Percentiles rank a stretch among this genome's conserved stretches.
Conservation (phyloP, 2,888 invertebrate genomes). For the Teinopalpus imperialis region DNA sequence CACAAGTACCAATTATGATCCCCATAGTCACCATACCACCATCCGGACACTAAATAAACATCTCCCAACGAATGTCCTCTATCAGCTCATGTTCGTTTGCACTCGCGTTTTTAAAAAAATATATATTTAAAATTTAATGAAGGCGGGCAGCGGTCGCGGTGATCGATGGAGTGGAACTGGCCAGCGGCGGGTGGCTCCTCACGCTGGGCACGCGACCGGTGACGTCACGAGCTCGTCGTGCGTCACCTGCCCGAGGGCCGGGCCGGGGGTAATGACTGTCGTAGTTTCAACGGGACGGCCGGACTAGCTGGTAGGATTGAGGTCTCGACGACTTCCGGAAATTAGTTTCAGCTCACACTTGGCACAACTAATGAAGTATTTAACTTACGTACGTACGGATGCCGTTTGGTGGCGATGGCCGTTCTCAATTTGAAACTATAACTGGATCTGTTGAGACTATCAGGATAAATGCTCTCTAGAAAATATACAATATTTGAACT, state of each 20-base stretch:
- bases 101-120: not conserved
- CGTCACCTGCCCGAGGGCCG: slow-evolving; percentile 34
- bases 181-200: slow-evolving; percentile 17
- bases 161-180: slow-evolving; percentile 32
- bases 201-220: slow-evolving; percentile 39
- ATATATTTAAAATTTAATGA: too few relatives aligned
- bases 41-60: slow-evolving; percentile 22
- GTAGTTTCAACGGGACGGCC: slow-evolving; percentile 22
- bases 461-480: too few relatives aligned
- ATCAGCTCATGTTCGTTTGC: slow-evolving; percentile 1
- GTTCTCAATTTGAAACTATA: not conserved
- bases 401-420: not conserved
- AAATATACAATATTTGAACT: too few relatives aligned
- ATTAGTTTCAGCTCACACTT: not conserved
- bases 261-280: slow-evolving; percentile 32
- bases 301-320: slow-evolving; percentile 23
- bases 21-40: slow-evolving; percentile 81
- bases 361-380: not conserved
- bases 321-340: not conserved
- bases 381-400: not conserved
- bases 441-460: too few relatives aligned
- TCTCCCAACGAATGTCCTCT: not conserved
- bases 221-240: slow-evolving; percentile 45
- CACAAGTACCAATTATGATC: slow-evolving; percentile 87
- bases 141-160: slow-evolving; percentile 9